A percentile compares a stretch with the other conserved stretches of the same genome.
phyloP scores from a whole-genome alignment of 2,888 invertebrate species.

The Caenorhabditis sinica region DNA sequence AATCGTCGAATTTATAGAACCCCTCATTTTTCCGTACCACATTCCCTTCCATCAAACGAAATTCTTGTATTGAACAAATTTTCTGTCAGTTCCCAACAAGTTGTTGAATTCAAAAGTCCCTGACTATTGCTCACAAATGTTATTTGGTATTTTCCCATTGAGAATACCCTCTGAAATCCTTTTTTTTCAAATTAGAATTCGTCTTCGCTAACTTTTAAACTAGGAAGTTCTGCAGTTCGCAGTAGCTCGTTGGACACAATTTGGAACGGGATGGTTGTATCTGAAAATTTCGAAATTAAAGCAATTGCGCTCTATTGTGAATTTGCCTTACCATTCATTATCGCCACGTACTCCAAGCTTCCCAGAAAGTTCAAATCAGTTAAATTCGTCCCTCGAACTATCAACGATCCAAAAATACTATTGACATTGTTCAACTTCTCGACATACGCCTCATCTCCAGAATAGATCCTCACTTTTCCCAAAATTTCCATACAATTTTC shows the following conservation, averaged over 20 bases:
- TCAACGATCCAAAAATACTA: slow-evolving; percentile 24
- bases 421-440: slow-evolving; percentile 23
- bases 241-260: slow-evolving; percentile 2
- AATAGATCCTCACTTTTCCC: background rate
- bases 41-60: slow-evolving; percentile 11
- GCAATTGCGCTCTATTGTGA: no score
- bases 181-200: no score
- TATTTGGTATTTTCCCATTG: slow-evolving; percentile 9
- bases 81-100: slow-evolving; percentile 19
- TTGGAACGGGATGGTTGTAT: background rate
- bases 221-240: background rate
- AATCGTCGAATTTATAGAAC: no score
- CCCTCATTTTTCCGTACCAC: slow-evolving; percentile 10
- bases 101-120: slow-evolving; percentile 3
- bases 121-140: background rate
- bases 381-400: slow-evolving; percentile 17
- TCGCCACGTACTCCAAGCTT: background rate
- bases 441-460: slow-evolving; percentile 27
- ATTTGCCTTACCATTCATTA: no score
- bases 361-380: slow-evolving; percentile 14
- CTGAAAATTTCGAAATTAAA: no score
- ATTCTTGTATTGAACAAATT: background rate
- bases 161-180: slow-evolving; percentile 36
- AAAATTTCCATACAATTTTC: slow-evolving; percentile 12
- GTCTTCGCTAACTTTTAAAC: slow-evolving; percentile 7